Base-by-base conservation (phyloP, 2,888 invertebrate species). In the Macrosiphum euphorbiae region DNA sequence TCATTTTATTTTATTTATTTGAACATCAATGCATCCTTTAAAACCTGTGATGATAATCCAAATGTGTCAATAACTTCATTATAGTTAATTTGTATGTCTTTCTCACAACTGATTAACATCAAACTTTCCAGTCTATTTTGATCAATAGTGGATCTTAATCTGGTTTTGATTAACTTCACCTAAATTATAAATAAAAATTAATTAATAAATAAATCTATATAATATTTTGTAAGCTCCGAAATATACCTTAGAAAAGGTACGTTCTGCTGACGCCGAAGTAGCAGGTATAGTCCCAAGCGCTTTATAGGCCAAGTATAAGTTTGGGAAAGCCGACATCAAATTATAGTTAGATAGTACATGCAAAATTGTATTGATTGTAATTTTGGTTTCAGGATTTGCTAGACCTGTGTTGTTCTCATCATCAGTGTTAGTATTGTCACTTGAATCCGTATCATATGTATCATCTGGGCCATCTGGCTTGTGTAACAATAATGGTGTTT, bases 11-110 rank as follows among this genome's bases (percentile, higher is more conserved):
- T 85, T 35, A 41, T 41, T 84, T 84, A 84, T 35, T 84, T 84
- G 7, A 84, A 87, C 87, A 87, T 87, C 52, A 87, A 87, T n/a
- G 87, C 50, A 87, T 87, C 87, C n/a, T 87, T 87, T 87, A 87
- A 52, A 13, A 50, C 50, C 13, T 87, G 50, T 52, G 87, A 87
- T 52, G 87, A 87, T 87, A 87, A 52, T 52, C 87, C 50, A 87
- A 87, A 87, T 87, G 50, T n/a, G 5, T 87, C 87, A 50, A 50
- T 52, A 28, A 87, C 50, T 87, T 87, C 35, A 87, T 87, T 87
- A 87, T n/a, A 87, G n/a, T 87, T 52, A 87, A 87, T 87, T 87
- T 50, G 52, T 87, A 52, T 87, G 52, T 87, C n/a, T 87, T 52
- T 50, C n/a, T 87, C 52, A 52, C 50, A 87, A 87, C 52, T 87